Conservation (phyloP, 2,113 vertebrate species). For the Struthio camelus region DNA sequence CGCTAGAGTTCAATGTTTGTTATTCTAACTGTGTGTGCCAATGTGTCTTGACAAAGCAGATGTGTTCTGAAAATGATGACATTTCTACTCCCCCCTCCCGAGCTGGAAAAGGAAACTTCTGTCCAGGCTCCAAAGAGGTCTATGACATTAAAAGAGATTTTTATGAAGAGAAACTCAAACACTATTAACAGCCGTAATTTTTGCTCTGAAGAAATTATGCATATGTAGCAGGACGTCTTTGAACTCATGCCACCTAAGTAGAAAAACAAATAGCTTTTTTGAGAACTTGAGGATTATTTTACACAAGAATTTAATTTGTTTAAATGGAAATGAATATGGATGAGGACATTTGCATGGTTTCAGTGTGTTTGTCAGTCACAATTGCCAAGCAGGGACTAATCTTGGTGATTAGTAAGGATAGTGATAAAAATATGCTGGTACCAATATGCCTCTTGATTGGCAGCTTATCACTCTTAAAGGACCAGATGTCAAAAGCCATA, state of each 20-base stretch:
- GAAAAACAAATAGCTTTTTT: conserved; percentile 64
- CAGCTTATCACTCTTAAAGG: conserved; percentile 37
- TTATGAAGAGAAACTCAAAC: conserved; percentile 57
- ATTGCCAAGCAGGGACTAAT: conserved; percentile 67
- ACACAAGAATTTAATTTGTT: conserved; percentile 66
- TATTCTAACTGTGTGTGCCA: background rate
- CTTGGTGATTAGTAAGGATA: conserved; percentile 60
- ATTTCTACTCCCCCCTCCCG: conserved; percentile 1
- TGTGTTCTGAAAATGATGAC: conserved; percentile 20
- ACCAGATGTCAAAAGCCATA: conserved; percentile 59
- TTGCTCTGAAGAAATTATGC: conserved; percentile 57
- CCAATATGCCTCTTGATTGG: conserved; percentile 21
- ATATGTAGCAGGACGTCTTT: conserved; percentile 66
- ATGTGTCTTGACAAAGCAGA: conserved; percentile 29
- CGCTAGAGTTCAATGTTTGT: conserved; percentile 18
- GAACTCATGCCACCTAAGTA: conserved; percentile 37
- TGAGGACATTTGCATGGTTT: conserved; percentile 59
- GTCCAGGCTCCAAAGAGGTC: conserved; percentile 20
- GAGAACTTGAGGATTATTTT: conserved; percentile 68
- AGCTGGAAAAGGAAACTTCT: conserved; percentile 24
- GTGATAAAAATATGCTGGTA: conserved; percentile 56
- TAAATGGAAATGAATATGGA: conserved; percentile 70
- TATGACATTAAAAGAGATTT: conserved; percentile 46
- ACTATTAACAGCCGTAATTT: conserved; percentile 60
- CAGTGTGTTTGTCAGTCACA: conserved; percentile 52